Conservation (phyloP, 2,113 vertebrate species). For the Strigops habroptila region DNA sequence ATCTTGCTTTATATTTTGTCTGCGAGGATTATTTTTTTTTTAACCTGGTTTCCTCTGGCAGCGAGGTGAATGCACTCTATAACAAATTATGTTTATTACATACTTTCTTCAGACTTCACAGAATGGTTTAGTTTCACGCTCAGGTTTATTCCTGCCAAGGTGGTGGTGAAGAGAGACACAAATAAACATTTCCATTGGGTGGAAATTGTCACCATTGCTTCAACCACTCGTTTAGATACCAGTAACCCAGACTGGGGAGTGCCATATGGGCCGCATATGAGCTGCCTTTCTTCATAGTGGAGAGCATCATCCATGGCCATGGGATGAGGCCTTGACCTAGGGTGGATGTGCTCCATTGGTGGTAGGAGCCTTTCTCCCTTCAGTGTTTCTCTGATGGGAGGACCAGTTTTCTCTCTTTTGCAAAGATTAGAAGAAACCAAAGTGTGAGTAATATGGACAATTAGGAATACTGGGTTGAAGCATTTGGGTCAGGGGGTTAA, state of each 20-base stretch:
- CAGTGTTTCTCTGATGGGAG: not conserved
- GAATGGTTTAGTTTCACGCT: not conserved
- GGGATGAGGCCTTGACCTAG: not conserved
- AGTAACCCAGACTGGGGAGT: not conserved
- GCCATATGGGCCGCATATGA: not conserved
- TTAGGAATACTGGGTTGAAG: not conserved
- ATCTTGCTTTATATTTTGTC: not conserved
- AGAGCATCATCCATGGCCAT: not conserved
- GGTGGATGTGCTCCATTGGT: not conserved
- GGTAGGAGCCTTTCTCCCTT: not conserved
- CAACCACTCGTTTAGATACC: not conserved
- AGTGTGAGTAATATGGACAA: fast-evolving
- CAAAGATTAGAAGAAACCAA: not conserved
- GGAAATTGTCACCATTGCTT: not conserved
- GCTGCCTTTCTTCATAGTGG: fast-evolving
- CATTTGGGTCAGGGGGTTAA: not conserved
- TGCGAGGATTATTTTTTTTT: not conserved
- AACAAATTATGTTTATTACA: not conserved
- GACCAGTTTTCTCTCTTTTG: not conserved
- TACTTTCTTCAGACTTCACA: not conserved
- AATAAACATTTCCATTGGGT: not conserved
- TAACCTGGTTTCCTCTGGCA: not conserved
- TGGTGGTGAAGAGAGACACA: not conserved
- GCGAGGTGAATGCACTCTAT: not conserved
- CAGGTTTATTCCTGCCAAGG: not conserved